A percentile compares a stretch with the other conserved stretches of the same genome.
phyloP scores from a whole-genome alignment of 2,888 invertebrate genomes.

The Coenonympha glycerion region DNA sequence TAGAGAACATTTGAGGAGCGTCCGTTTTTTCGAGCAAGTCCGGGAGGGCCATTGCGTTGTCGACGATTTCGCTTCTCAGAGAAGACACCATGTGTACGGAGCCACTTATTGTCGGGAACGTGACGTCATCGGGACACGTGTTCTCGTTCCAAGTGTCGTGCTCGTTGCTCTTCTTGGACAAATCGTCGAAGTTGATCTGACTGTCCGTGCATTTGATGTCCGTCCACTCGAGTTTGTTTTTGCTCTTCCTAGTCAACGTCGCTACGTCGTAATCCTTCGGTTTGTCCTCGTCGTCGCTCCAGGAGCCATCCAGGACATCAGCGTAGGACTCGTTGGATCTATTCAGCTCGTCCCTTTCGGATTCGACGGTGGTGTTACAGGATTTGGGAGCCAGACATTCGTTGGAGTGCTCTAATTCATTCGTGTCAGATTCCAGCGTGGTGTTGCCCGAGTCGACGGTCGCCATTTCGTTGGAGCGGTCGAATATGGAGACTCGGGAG shows the following conservation, averaged over 20 bases:
- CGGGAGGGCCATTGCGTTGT: constrained; percentile 51
- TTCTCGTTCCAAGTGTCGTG: constrained; percentile 90
- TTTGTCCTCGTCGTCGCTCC: constrained; percentile 41
- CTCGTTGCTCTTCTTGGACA: constrained; percentile 60
- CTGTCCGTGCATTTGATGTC: constrained; percentile 42
- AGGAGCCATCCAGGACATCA: constrained; percentile 60
- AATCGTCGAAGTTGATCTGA: constrained; percentile 33
- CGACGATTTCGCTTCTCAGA: constrained; percentile 77
- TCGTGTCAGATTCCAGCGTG: constrained; percentile 37
- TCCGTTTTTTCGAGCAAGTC: constrained; percentile 65
- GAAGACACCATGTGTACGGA: constrained; percentile 83
- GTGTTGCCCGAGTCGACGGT: constrained; percentile 37
- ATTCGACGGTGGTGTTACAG: constrained; percentile 54
- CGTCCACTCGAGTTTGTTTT: constrained; percentile 49
- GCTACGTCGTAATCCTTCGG: constrained; percentile 30
- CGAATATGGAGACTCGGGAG: constrained; percentile 22
- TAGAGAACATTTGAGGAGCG: constrained; percentile 39
- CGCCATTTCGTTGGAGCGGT: constrained; percentile 35
- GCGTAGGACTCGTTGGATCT: constrained; percentile 71
- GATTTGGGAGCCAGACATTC: constrained; percentile 62
- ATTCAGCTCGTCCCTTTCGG: constrained; percentile 57
- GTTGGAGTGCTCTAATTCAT: constrained; percentile 54
- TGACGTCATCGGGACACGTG: constrained; percentile 84
- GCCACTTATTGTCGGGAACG: constrained; percentile 87
- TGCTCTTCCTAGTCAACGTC: constrained; percentile 38